Conservation (phyloP, 2,888 invertebrate species). For the Rhynchonema sp. region DNA sequence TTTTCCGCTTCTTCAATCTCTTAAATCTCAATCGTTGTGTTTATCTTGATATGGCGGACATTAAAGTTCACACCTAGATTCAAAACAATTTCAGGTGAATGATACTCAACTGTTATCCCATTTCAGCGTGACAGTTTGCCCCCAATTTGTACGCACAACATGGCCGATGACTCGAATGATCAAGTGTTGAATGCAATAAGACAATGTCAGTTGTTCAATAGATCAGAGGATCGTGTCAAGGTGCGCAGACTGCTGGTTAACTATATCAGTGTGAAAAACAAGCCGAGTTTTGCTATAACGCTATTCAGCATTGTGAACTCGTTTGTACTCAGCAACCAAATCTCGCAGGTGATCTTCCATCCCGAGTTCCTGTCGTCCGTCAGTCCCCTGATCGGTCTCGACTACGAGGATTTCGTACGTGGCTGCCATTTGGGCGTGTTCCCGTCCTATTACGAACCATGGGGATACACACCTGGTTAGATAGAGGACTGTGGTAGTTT, state of each 20-base stretch:
- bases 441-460: constrained; percentile 97
- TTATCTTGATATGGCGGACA: too few species aligned
- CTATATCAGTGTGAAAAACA: too few species aligned
- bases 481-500: neutral
- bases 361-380: constrained; percentile 94
- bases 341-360: constrained; percentile 72
- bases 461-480: constrained; percentile 80
- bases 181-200: constrained; percentile 68
- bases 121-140: constrained; percentile 44
- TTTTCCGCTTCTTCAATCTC: too few species aligned
- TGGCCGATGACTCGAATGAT: constrained; percentile 66
- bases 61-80: too few species aligned
- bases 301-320: neutral
- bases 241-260: constrained; percentile 32
- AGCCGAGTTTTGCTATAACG: too few species aligned
- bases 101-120: too few species aligned
- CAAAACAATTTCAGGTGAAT: too few species aligned
- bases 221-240: constrained; percentile 79
- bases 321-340: neutral
- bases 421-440: constrained; percentile 98
- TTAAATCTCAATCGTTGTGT: too few species aligned
- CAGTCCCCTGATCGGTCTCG: constrained; percentile 86
- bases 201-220: constrained; percentile 80
- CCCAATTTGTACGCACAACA: constrained; percentile 93
- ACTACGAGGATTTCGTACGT: constrained; percentile 96